Percentiles rank a stretch among this genome's conserved stretches.
Conservation (phyloP, 1,140 invertebrate genomes). For the Papilio polyxenes region DNA sequence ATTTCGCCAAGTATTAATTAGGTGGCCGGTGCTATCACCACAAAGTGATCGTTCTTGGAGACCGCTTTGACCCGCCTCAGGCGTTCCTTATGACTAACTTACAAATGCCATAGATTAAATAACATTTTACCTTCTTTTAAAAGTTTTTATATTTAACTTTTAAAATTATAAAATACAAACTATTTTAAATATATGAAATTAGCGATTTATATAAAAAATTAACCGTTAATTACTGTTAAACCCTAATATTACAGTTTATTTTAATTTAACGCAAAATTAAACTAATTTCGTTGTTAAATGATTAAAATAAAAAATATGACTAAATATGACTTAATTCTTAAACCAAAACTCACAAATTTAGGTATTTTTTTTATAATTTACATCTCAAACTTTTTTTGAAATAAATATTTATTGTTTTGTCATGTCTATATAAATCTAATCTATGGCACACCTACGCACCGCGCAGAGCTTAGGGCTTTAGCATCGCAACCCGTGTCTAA, state of each 20-base stretch:
- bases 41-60: conserved; percentile 63
- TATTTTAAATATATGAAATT: too few relatives aligned
- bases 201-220: too few relatives aligned
- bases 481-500: conserved; percentile 63
- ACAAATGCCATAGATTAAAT: conserved; percentile 50
- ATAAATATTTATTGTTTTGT: background rate
- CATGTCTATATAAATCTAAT: conserved; percentile 39
- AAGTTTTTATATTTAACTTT: background rate
- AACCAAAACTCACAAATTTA: background rate
- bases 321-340: background rate
- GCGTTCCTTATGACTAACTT: conserved; percentile 50
- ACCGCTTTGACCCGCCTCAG: conserved; percentile 57
- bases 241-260: background rate
- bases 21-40: conserved; percentile 50
- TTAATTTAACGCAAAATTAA: background rate
- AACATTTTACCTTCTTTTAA: background rate
- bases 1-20: conserved; percentile 52
- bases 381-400: background rate
- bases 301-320: background rate
- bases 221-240: background rate
- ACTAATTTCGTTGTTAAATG: background rate
- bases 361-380: background rate
- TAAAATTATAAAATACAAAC: background rate
- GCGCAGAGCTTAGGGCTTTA: conserved; percentile 52
- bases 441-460: conserved; percentile 62